Percentiles rank a stretch among this genome's conserved stretches.
Evolutionary conservation across 2,113 vertebrate genomes (phyloP).

Genomic region (Ciconia maguari): DNA sequence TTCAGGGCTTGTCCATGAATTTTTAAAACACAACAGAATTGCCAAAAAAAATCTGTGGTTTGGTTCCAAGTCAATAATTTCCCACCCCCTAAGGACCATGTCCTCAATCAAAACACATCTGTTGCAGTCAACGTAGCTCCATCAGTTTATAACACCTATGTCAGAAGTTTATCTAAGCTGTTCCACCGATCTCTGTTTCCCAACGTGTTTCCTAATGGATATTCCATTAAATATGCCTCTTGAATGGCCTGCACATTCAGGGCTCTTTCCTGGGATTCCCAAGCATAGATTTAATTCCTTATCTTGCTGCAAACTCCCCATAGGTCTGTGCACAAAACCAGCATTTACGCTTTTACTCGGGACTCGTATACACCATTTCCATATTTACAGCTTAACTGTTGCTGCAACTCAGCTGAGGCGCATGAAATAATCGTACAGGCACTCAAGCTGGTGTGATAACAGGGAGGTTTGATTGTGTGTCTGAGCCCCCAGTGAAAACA

Average conservation of each 20-base stretch:
- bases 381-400: not conserved
- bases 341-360: not conserved
- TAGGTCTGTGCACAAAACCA: not conserved
- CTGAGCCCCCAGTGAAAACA: not conserved
- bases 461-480: not conserved
- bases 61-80: slow-evolving; percentile 53
- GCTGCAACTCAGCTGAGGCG: not conserved
- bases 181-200: not conserved
- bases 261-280: not conserved
- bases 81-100: not conserved
- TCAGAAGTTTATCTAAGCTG: not conserved
- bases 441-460: not conserved
- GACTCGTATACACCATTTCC: not conserved
- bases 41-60: slow-evolving; percentile 18
- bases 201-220: not conserved
- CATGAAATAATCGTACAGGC: not conserved
- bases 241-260: too few species aligned
- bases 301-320: not conserved
- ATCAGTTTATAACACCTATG: not conserved
- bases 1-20: slow-evolving; percentile 32
- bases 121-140: not conserved
- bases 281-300: not conserved
- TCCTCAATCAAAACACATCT: slow-evolving; percentile 55
- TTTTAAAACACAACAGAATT: slow-evolving; percentile 36
- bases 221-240: not conserved